A percentile compares a stretch with the other conserved stretches of the same genome.
phyloP scores from a whole-genome alignment of 1,140 invertebrate species.

The Meteorus sp. region DNA sequence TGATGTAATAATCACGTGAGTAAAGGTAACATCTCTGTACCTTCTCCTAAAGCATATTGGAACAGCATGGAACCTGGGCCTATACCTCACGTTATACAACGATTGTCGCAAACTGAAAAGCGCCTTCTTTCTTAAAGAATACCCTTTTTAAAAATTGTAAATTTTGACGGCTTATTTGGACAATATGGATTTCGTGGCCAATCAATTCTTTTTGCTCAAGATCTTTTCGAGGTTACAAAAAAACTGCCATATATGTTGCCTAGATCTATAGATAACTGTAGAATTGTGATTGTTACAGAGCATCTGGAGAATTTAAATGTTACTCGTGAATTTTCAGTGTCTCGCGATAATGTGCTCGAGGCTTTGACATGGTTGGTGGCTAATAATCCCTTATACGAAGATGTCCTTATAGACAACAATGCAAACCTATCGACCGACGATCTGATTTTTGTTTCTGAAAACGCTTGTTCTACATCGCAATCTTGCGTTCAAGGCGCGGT shows the following conservation, averaged over 20 bases:
- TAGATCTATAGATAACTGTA: slow-evolving; percentile 29
- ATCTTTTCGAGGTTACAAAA: slow-evolving; percentile 42
- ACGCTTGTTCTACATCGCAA: background rate
- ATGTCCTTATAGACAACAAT: slow-evolving; percentile 25
- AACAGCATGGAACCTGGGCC: no score
- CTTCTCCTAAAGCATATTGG: no score
- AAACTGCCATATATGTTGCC: slow-evolving; percentile 27
- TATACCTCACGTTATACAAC: no score
- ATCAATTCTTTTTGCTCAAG: slow-evolving; percentile 40
- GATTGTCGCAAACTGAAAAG: no score
- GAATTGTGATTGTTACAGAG: slow-evolving; percentile 37
- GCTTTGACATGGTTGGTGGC: slow-evolving; percentile 25
- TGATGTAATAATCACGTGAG: no score
- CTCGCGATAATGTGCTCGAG: slow-evolving; percentile 2
- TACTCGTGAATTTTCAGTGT: slow-evolving; percentile 28
- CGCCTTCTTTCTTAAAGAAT: no score
- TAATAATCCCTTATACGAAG: slow-evolving; percentile 31
- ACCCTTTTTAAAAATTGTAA: no score
- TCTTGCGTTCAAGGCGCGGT: background rate
- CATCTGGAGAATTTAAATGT: slow-evolving; percentile 39
- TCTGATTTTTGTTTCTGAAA: no score
- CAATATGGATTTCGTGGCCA: slow-evolving; percentile 37
- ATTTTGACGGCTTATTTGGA: slow-evolving; percentile 34
- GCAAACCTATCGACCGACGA: background rate
- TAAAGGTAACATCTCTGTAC: no score